A percentile compares a stretch with the other conserved stretches of the same genome.
Conservation (phyloP, 2,888 invertebrate genomes). For the Zaprionus lineosus region DNA sequence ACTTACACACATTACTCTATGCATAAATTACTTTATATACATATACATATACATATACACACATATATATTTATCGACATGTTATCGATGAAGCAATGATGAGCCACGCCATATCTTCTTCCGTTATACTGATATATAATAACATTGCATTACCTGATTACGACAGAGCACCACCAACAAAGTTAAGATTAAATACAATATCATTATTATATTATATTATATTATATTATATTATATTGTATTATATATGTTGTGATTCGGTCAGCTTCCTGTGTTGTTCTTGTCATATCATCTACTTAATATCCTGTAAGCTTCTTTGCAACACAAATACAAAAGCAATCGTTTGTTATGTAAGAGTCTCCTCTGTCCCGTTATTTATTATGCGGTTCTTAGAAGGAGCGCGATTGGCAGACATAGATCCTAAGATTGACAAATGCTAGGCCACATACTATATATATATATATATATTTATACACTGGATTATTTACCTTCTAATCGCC, state of each 20-base stretch:
- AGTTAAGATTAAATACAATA: slow-evolving; percentile 1
- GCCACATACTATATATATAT: neutral
- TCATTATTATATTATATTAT: too few species aligned
- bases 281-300: neutral
- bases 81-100: slow-evolving; percentile 12
- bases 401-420: too few species aligned
- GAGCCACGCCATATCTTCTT: slow-evolving; percentile 10
- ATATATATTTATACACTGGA: neutral
- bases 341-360: too few species aligned
- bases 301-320: too few species aligned
- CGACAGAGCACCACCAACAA: slow-evolving; percentile 23
- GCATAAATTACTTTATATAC: neutral
- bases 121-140: slow-evolving; percentile 5
- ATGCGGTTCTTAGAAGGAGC: too few species aligned
- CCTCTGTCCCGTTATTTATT: too few species aligned
- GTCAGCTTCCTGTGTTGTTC: slow-evolving; percentile 39
- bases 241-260: slow-evolving; percentile 31
- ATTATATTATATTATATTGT: too few species aligned
- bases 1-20: too few species aligned
- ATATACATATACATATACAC: slow-evolving; percentile 9
- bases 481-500: neutral
- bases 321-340: too few species aligned
- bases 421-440: too few species aligned
- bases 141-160: neutral
- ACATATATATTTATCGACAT: neutral